phyloP scores from a whole-genome alignment of 2,113 vertebrate genomes.

The Colistium nudipinnis region DNA sequence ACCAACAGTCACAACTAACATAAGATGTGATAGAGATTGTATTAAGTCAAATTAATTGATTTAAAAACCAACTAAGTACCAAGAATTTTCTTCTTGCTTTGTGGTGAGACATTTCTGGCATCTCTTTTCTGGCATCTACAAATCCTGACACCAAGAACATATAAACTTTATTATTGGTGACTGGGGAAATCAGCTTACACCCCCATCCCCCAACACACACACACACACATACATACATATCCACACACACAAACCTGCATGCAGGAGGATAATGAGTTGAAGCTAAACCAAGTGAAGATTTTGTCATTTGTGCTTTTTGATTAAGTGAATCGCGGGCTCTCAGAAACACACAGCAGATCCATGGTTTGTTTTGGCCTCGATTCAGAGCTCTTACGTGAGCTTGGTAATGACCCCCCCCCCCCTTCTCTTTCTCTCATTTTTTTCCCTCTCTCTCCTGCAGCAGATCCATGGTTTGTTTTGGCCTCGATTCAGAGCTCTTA shows the following conservation, averaged over 20 bases:
- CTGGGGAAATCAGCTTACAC: conserved; percentile 36
- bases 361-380: conserved; percentile 66
- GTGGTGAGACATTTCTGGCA: background rate
- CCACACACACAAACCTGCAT: conserved; percentile 54
- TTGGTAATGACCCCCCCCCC: conserved; percentile 64
- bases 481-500: conserved; percentile 67
- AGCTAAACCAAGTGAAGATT: conserved; percentile 24
- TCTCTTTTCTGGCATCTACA: background rate
- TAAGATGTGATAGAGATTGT: background rate
- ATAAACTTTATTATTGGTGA: conserved; percentile 46
- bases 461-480: conserved; percentile 64
- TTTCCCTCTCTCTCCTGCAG: conserved; percentile 35
- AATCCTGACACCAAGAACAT: conserved; percentile 25
- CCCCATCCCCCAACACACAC: conserved; percentile 54
- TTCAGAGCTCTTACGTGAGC: conserved; percentile 70
- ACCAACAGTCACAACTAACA: background rate
- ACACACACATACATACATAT: conserved; percentile 55
- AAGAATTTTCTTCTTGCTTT: background rate
- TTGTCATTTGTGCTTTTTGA: conserved; percentile 17
- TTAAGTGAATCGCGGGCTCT: conserved; percentile 20
- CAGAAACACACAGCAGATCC: conserved; percentile 46
- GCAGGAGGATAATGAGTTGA: conserved; percentile 28
- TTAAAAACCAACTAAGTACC: background rate
- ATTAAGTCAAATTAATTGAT: conserved; percentile 16
- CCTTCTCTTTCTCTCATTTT: conserved; percentile 5